phyloP scores from a whole-genome alignment of 1,140 invertebrate species.

The Trachymyrmex septentrionalis region DNA sequence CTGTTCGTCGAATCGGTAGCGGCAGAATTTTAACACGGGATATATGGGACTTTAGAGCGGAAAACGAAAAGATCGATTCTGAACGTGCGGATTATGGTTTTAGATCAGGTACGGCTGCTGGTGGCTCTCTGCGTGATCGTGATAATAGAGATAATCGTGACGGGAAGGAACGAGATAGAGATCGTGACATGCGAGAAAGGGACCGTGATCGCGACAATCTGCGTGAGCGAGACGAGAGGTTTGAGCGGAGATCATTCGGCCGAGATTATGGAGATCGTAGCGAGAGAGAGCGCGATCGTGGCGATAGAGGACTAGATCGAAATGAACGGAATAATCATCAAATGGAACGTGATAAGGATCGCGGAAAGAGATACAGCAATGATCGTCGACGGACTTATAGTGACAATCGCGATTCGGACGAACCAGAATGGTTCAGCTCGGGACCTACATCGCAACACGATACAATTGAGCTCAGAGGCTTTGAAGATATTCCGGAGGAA shows the following conservation, averaged over 20 bases:
- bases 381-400: constrained; percentile 86
- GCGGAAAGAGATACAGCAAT: constrained; percentile 81
- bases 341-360: constrained; percentile 82
- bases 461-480: constrained; percentile 97
- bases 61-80: constrained; percentile 85
- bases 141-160: constrained; percentile 79
- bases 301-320: constrained; percentile 72
- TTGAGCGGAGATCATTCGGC: constrained; percentile 87
- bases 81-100: constrained; percentile 82
- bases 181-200: constrained; percentile 35
- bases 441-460: constrained; percentile 96
- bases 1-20: constrained; percentile 91
- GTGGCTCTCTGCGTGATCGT: constrained; percentile 80
- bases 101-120: constrained; percentile 76
- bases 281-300: constrained; percentile 78
- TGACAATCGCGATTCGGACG: constrained; percentile 86
- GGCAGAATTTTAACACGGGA: constrained; percentile 92
- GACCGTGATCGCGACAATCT: constrained; percentile 71
- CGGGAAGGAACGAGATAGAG: constrained; percentile 61
- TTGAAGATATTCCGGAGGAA: constrained; percentile 91
- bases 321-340: constrained; percentile 76
- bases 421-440: constrained; percentile 93
- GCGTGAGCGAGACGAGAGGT: constrained; percentile 81
- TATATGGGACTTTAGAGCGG: constrained; percentile 87
- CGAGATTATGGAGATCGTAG: constrained; percentile 84